phyloP scores from a whole-genome alignment of 2,113 vertebrate species.

The Sinocyclocheilus anophthalmus region DNA sequence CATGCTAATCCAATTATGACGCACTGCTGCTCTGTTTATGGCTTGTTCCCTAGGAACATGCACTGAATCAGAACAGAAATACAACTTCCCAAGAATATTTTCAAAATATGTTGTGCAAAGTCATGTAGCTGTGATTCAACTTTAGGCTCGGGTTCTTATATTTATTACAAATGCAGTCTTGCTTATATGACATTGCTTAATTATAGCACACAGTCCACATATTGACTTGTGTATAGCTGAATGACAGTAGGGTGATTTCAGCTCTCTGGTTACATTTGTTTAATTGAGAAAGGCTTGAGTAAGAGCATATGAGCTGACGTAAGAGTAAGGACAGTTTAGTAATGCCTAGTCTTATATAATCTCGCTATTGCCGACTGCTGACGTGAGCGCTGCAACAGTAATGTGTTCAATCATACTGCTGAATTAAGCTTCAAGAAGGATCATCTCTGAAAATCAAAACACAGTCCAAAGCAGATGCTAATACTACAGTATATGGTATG shows the following conservation, averaged over 20 bases:
- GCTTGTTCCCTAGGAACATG: neutral
- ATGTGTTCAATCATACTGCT: neutral
- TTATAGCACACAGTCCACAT: neutral
- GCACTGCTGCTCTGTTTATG: slow-evolving; percentile 11
- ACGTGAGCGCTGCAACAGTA: neutral
- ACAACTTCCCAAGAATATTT: neutral
- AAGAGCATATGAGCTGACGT: neutral
- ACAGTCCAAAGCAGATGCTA: neutral
- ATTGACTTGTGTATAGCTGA: neutral
- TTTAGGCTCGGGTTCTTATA: neutral
- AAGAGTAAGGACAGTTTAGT: neutral
- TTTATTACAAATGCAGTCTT: neutral
- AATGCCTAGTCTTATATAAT: slow-evolving; percentile 16
- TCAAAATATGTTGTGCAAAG: neutral
- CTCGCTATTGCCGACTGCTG: slow-evolving; percentile 3
- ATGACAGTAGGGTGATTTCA: neutral
- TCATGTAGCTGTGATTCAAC: neutral
- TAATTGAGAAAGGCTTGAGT: neutral
- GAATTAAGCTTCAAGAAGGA: neutral
- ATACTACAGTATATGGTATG: neutral
- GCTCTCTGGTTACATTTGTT: neutral
- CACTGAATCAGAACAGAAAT: neutral
- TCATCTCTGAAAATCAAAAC: neutral
- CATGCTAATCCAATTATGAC: slow-evolving; percentile 53
- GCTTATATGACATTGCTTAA: neutral